Evolutionary conservation across 2,113 vertebrate genomes (phyloP).

Genomic region (Tetraodon nigroviridis): DNA sequence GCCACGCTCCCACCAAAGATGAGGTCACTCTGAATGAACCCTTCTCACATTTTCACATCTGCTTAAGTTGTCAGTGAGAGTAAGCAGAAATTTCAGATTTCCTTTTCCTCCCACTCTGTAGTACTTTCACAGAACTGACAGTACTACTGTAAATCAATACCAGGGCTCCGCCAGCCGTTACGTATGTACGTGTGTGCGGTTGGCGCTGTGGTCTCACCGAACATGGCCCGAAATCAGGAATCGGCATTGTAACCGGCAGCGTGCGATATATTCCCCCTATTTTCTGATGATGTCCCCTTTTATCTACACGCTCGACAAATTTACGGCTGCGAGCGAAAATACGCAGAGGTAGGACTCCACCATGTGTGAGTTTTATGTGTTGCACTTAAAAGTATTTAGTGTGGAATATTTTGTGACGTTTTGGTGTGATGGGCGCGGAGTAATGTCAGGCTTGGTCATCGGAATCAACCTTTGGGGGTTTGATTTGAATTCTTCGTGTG

Average conservation of each 20-base stretch:
- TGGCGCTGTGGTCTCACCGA: background rate
- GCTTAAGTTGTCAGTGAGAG: constrained; percentile 39
- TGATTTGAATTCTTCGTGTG: constrained; percentile 31
- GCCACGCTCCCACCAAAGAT: constrained; percentile 35
- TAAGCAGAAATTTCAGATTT: constrained; percentile 39
- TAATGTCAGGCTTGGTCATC: constrained; percentile 8
- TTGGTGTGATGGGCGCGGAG: background rate
- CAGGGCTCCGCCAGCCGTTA: background rate
- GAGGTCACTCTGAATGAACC: constrained; percentile 51
- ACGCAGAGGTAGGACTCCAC: too few species aligned
- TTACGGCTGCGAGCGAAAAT: constrained; percentile 19
- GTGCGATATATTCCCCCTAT: too few species aligned
- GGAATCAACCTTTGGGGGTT: constrained; percentile 34
- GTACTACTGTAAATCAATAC: constrained; percentile 1
- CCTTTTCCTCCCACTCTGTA: constrained; percentile 38
- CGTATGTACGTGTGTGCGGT: background rate
- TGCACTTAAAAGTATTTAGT: too few species aligned
- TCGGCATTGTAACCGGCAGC: too few species aligned
- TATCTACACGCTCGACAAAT: background rate
- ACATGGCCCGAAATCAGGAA: background rate
- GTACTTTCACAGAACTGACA: constrained; percentile 20
- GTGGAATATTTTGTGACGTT: background rate
- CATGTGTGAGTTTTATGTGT: background rate
- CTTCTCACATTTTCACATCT: constrained; percentile 47
- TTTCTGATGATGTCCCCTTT: background rate